Conservation (phyloP, 2,888 invertebrate genomes). For the Cotesia congregata region DNA sequence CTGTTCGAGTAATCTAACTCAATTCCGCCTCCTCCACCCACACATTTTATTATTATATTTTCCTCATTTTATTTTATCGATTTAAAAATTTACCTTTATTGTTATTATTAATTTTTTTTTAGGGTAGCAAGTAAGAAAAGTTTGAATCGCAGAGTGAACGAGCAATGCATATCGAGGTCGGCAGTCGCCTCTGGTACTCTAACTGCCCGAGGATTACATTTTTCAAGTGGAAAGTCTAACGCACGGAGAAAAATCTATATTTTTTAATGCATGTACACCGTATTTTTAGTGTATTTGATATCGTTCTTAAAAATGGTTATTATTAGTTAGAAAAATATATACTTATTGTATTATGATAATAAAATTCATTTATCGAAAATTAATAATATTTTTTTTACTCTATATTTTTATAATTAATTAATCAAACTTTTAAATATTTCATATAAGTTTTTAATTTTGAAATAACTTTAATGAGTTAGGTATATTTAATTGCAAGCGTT, state of each 20-base stretch:
- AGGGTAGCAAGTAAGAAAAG: background rate
- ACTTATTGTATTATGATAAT: background rate
- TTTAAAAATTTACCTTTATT: background rate
- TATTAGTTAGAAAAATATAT: background rate
- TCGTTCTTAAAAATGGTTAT: background rate
- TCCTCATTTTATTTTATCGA: background rate
- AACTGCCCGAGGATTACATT: constrained; percentile 14
- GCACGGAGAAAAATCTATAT: background rate
- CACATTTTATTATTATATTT: background rate
- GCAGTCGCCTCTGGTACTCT: constrained; percentile 5
- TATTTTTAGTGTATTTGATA: background rate
- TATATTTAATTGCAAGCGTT: no score
- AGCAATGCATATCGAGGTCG: constrained; percentile 6
- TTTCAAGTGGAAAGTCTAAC: constrained; percentile 12
- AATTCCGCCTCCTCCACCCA: background rate
- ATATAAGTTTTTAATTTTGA: no score
- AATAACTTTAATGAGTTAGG: no score
- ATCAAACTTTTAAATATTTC: no score
- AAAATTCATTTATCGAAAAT: background rate
- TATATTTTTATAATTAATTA: background rate
- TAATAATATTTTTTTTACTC: background rate
- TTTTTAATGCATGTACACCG: no score
- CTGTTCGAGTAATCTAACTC: background rate
- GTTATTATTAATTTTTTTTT: background rate
- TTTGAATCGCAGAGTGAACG: background rate